Base-by-base conservation (phyloP, 2,888 invertebrate species). In the Tetheella fluctuosa region DNA sequence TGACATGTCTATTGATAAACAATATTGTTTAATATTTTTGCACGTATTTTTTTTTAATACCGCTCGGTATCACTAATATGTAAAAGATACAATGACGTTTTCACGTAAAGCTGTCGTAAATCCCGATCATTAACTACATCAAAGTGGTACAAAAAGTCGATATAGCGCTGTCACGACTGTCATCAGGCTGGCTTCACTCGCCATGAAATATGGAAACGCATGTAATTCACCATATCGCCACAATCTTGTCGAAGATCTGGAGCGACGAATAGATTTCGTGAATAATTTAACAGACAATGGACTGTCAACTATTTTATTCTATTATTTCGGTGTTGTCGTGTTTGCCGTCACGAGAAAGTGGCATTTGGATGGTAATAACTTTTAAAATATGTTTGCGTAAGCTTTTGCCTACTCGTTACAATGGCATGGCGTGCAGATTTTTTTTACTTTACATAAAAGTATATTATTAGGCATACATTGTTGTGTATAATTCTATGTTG, bases 231-330 rank as follows among this genome's bases (percentile, higher is more conserved):
- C 88, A 80, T 90, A 90, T 90, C 90, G 81, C 79, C 58, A 77
- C 81, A 83, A 91, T 91, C 91, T 88, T 79, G 65, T 65, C 77
- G 72, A 80, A 86, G 85, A 90, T 90, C 85, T 88, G 77, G 86
- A 87, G 86, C 87, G 87, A 76, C 85, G 86, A 88, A 87, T 86
- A 83, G 80, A 85, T 86, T 88, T 88, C 88, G 89, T 92, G 89
- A 88, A 91, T 90, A 91, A 91, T 91, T 91, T 89, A 88, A 84
- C 84, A 86, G 79, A 90, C 89, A 88, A 89, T 89, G 85, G 85
- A 71, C 85, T 88, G 88, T 80, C 88, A 89, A 87, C 83, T 85
- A 79, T 83, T 85, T 82, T 86, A 82, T 84, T 84, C 77, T 81
- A 82, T 84, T 82, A 78, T 81, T 77, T 76, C 70, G 69, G 75